Conservation (phyloP, 2,113 vertebrate genomes). For the Prinia subflava region DNA sequence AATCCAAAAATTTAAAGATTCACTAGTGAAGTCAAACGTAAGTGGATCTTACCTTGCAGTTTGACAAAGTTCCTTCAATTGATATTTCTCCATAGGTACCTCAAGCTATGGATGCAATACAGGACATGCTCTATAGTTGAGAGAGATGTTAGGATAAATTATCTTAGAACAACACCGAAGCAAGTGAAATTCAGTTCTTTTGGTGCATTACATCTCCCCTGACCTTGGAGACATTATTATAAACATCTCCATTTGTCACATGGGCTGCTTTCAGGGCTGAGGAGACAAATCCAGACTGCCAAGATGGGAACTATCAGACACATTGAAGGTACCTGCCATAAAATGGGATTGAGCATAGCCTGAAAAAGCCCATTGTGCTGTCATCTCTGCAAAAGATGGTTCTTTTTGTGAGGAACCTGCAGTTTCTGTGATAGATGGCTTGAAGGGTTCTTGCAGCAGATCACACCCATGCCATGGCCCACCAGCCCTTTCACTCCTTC, state of each 20-base stretch:
- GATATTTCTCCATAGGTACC: neutral
- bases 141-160: neutral
- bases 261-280: neutral
- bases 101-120: neutral
- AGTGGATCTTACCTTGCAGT: neutral
- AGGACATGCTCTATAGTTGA: neutral
- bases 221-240: neutral
- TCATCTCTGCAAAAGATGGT: neutral
- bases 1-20: constrained; percentile 10
- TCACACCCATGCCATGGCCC: neutral
- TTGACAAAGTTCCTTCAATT: neutral
- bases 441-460: neutral
- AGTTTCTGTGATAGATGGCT: neutral
- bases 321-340: neutral
- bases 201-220: neutral
- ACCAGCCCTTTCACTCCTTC: neutral
- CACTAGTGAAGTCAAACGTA: neutral
- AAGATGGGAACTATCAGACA: neutral
- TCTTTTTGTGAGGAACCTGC: neutral
- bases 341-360: neutral
- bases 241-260: neutral
- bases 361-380: neutral
- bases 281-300: neutral
- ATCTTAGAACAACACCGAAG: neutral
- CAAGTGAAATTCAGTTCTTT: neutral